phyloP scores from a whole-genome alignment of 2,113 vertebrate species.

The Strigops habroptila region DNA sequence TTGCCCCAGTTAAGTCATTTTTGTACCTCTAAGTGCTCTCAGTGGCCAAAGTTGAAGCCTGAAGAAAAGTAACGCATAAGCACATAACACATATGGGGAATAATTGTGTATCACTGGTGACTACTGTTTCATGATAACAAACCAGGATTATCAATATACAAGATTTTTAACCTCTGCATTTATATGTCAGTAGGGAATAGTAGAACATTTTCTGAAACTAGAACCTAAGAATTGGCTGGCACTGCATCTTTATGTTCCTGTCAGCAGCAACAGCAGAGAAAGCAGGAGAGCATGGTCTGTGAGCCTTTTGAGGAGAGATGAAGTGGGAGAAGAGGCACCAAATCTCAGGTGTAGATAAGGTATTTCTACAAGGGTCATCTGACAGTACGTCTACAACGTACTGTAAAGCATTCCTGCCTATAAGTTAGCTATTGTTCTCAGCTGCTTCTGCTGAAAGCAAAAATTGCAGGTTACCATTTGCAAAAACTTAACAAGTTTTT shows the following conservation, averaged over 20 bases:
- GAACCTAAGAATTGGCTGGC: background rate
- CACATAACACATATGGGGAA: fast-evolving
- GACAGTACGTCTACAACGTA: background rate
- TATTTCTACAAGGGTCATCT: background rate
- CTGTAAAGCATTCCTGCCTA: background rate
- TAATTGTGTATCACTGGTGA: background rate
- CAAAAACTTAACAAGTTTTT: background rate
- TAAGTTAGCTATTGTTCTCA: background rate
- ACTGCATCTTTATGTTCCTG: background rate
- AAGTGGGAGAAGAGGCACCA: background rate
- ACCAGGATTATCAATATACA: background rate
- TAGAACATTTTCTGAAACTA: background rate
- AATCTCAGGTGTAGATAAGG: background rate
- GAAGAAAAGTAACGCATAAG: background rate
- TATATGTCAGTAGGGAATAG: background rate
- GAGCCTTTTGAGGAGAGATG: background rate
- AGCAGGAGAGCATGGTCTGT: background rate
- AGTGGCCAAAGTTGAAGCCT: background rate
- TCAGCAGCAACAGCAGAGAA: background rate
- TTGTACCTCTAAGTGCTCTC: background rate
- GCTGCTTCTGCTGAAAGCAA: background rate
- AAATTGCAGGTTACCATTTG: background rate
- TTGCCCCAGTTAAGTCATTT: background rate
- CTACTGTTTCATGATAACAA: background rate
- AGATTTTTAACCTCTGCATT: background rate